Base-by-base conservation (phyloP, 2,113 vertebrate species). In the Catharus bicknelli region DNA sequence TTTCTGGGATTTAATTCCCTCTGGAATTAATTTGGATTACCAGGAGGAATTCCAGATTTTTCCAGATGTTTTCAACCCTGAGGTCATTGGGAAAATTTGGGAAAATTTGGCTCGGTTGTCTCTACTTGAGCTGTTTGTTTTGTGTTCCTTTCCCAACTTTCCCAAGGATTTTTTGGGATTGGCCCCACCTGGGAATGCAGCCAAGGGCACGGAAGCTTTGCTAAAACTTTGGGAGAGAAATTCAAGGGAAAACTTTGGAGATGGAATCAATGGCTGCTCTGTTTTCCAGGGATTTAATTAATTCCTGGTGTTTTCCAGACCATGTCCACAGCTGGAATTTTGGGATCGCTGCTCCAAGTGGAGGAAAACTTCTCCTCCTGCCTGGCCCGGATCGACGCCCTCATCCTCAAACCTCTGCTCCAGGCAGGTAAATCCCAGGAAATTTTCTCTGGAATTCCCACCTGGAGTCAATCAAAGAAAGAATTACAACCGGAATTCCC, bases 141-240 rank as follows among this genome's bases (percentile, higher is more conserved):
- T 20, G 23, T 2, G 1, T 29, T 22, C 13, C 54, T 17, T 45
- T 58, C 11, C 54, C 42, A 13, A 13, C 5, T 34, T 74, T 58
- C 29, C 15, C 1, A 8, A 5, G 14, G 40, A 47, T n/a, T 17
- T 74, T 58, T 29, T 16, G 23, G 13, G 69, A 43, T 20, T 3
- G 4, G 5, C 12, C 6, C 16, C 51, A n/a, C 9, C 13, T 4
- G 13, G 17, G 22, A 26, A 8, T 2, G 36, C 19, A 1, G 5
- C 48, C 27, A 2, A 70, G 48, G 34, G 8, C 34, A 5, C 19
- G 67, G 47, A 38, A 22, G 21, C 21, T 64, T 64, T 43, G 7
- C 48, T 38, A 15, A 51, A 61, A 62, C 38, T 12, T 40, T 2
- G 9, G 12, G 40, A 30, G 9, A 21, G 3, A 15, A 43, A 43